Evolutionary conservation across 2,113 vertebrate species (phyloP).

Genomic region (Brienomyrus longianalis): DNA sequence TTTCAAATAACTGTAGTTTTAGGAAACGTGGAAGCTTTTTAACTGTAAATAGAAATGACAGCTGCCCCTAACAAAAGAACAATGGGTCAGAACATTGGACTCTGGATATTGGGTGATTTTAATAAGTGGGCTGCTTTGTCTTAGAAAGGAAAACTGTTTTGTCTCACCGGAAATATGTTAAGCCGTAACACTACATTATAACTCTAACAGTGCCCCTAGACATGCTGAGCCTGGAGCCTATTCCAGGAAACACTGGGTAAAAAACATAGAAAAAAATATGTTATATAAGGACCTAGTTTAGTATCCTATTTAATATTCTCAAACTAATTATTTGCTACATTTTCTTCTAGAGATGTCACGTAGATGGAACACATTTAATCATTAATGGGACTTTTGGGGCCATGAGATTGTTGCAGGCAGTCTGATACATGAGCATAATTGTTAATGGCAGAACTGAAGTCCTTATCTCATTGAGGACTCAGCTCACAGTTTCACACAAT

Average conservation of each 20-base stretch:
- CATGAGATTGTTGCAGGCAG: not conserved
- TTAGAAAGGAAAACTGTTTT: not conserved
- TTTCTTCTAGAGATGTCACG: not conserved
- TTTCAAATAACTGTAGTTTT: not conserved
- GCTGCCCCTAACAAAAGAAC: not conserved
- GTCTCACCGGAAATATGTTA: not conserved
- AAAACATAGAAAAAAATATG: not conserved
- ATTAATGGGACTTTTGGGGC: not conserved
- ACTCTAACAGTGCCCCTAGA: not conserved
- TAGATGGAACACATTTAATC: not conserved
- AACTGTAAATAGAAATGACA: not conserved
- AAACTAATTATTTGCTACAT: not conserved
- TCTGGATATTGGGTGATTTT: not conserved
- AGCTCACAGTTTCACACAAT: not conserved
- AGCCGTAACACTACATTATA: not conserved
- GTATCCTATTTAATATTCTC: not conserved
- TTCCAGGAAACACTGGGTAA: not conserved
- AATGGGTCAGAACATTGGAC: not conserved
- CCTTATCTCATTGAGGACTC: not conserved
- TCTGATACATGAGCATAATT: not conserved
- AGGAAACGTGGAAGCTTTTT: not conserved
- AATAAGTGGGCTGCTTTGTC: not conserved
- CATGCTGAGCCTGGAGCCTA: not conserved
- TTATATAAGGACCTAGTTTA: not conserved
- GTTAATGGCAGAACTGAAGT: not conserved